phyloP scores from a whole-genome alignment of 2,797 vertebrate genomes.

The Ctenopoma multispine region DNA sequence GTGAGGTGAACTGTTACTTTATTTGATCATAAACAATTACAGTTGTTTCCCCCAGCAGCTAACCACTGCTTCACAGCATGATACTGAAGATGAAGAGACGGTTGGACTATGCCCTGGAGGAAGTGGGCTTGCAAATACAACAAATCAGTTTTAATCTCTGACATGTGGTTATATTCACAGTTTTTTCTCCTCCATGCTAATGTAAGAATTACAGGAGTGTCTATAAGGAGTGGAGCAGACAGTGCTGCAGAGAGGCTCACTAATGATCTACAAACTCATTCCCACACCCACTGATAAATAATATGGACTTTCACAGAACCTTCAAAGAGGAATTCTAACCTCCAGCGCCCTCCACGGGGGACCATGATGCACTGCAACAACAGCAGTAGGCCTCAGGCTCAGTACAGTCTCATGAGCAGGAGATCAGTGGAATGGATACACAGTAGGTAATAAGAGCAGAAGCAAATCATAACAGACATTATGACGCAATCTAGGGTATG shows the following conservation, averaged over 20 bases:
- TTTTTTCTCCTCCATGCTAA: no score
- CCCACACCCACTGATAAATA: neutral
- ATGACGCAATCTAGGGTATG: no score
- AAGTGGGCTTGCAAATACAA: no score
- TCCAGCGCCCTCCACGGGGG: conserved; percentile 39
- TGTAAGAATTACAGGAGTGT: no score
- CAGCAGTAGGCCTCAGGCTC: conserved; percentile 10
- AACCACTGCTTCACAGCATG: neutral
- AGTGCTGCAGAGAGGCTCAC: neutral
- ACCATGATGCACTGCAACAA: conserved; percentile 13
- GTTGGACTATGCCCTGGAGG: no score
- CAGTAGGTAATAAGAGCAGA: no score
- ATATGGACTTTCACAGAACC: neutral
- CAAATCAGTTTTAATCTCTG: neutral
- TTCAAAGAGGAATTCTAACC: neutral
- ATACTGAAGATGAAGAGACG: neutral
- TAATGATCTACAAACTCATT: neutral
- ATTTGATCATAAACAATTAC: no score
- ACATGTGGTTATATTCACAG: neutral
- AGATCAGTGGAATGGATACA: no score
- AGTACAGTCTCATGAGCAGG: neutral
- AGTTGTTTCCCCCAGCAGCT: neutral
- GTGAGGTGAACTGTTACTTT: no score
- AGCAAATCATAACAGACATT: no score
- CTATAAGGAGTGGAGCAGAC: neutral